Conservation (phyloP, 2,888 invertebrate species). For the Nebria brevicollis region DNA sequence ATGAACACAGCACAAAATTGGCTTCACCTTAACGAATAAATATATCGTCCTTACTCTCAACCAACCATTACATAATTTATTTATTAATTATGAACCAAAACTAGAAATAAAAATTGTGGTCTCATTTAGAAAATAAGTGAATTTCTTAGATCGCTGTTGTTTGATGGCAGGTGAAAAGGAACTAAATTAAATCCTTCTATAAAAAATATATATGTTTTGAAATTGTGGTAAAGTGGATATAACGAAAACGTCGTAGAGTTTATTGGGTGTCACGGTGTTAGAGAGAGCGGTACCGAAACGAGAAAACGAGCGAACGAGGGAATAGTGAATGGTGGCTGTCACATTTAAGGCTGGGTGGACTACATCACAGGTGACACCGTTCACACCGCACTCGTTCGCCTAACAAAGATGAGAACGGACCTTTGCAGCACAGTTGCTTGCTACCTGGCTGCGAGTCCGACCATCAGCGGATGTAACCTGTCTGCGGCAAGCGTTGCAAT, state of each 20-base stretch:
- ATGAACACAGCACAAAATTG: conserved; percentile 1
- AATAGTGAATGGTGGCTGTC: conserved; percentile 16
- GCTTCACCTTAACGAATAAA: conserved; percentile 1
- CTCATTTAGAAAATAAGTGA: no score
- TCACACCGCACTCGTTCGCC: conserved; percentile 20
- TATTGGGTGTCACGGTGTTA: not conserved
- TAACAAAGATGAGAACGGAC: conserved; percentile 17
- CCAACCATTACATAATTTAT: conserved; percentile 6
- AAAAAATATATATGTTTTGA: not conserved
- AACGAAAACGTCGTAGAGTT: not conserved
- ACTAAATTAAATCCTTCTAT: not conserved
- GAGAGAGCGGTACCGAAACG: not conserved
- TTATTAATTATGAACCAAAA: not conserved
- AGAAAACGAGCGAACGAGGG: not conserved
- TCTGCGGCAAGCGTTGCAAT: conserved; percentile 5
- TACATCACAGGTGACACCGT: conserved; percentile 30
- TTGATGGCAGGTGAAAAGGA: no score
- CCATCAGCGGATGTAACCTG: conserved; percentile 8
- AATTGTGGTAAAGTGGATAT: not conserved
- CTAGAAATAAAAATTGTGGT: no score
- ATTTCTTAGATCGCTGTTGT: no score
- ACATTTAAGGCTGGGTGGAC: conserved; percentile 1
- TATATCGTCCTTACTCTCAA: not conserved
- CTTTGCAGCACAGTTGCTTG: conserved; percentile 1
- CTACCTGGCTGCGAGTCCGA: not conserved